phyloP scores from a whole-genome alignment of 2,888 invertebrate genomes.

The Sminthurides aquaticus region DNA sequence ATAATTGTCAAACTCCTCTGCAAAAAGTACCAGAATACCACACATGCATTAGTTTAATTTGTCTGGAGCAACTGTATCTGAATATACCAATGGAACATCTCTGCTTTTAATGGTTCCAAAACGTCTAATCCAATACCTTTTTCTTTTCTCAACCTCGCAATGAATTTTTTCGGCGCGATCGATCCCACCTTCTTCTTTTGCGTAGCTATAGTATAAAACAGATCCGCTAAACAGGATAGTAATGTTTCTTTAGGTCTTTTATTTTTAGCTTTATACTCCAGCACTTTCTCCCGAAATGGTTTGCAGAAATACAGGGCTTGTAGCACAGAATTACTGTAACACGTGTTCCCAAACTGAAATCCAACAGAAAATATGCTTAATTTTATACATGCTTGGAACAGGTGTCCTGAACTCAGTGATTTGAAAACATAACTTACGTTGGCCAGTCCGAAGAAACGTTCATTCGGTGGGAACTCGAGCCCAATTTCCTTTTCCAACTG shows the following conservation, averaged over 20 bases:
- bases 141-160: slow-evolving; percentile 93
- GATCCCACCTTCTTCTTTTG: slow-evolving; percentile 99
- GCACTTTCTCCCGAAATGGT: slow-evolving; percentile 95
- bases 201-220: slow-evolving; percentile 99
- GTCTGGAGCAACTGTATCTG: too few species aligned
- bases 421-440: slow-evolving; percentile 72
- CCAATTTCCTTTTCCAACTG: slow-evolving; percentile 99
- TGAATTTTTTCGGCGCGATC: slow-evolving; percentile 99
- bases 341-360: slow-evolving; percentile 96
- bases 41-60: too few species aligned
- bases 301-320: slow-evolving; percentile 99
- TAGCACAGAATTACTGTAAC: slow-evolving; percentile 98
- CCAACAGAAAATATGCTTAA: slow-evolving; percentile 32
- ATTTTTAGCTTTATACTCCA: slow-evolving; percentile 95
- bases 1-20: slow-evolving; percentile 98
- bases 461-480: slow-evolving; percentile 95
- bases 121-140: too few species aligned
- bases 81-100: too few species aligned
- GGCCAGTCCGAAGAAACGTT: slow-evolving; percentile 98
- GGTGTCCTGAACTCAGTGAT: too few species aligned
- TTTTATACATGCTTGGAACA: too few species aligned
- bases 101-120: too few species aligned
- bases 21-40: too few species aligned
- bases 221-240: slow-evolving; percentile 92
- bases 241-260: slow-evolving; percentile 94